Evolutionary conservation across 2,888 invertebrate genomes (phyloP), one percentile per base, ranked within the genome.

Genomic region (Linyphia triangularis): DNA sequence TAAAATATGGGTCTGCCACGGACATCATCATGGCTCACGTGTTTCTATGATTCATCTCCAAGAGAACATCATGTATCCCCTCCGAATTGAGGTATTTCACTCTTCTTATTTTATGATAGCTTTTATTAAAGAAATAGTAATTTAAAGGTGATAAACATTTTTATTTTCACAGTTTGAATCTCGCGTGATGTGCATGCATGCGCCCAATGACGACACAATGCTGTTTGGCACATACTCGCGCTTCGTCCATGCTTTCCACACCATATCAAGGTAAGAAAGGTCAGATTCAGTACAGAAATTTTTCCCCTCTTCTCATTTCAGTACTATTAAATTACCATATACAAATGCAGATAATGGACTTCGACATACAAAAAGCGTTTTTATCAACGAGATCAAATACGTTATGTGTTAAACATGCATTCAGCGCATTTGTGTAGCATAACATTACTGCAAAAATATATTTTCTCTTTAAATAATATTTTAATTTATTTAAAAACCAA

Each of bases 161-260:
- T 24, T 70, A 6, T 24, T 7, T 73, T 19, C 24, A 9, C 67
- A 93, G 93, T 93, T 94, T 90, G 93, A 94, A 89, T 93, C 93
- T 63, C 92, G 93, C 9, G 92, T 93, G 6, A 92, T 93, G 92
- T 93, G 93, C 78, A 92, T 93, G 90, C 91, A 91, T 77, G 91
- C 92, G 4, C 91, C 93, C 37, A 91, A 91, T n/a, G 90, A 91
- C 6, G 91, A 92, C 63, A 91, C 93, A 19, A 91, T 94, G 83
- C 91, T 93, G 28, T 92, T 93, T 84, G 93, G 93, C 13, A 93
- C 93, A 6, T 92, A 94, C 33, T 93, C 93, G 2, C 92, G 93
- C 90, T 92, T 92, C 89, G 91, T 94, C 28, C 92, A 92, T 69
- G 93, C 93, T 2, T 92, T 93, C 83, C 91, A 92, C 86, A 91